phyloP scores from a whole-genome alignment of 1,140 invertebrate species.

The Drosophila asahinai region DNA sequence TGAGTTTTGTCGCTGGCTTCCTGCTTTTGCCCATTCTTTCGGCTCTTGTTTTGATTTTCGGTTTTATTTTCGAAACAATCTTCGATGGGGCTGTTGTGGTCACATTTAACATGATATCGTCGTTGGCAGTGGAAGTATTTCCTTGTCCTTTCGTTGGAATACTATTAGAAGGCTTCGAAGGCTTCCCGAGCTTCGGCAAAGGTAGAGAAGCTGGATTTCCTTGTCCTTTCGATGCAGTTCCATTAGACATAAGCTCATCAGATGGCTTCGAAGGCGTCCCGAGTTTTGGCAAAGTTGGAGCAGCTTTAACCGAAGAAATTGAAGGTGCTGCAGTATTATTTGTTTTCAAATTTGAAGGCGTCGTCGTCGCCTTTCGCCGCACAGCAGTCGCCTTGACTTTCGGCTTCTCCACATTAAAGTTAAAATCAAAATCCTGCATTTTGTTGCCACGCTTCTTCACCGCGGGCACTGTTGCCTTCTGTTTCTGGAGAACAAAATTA shows the following conservation, averaged over 20 bases:
- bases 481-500: background rate
- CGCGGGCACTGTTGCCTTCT: background rate
- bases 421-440: conserved; percentile 48
- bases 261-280: too few relatives aligned
- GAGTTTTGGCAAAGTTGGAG: background rate
- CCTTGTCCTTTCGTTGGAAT: background rate
- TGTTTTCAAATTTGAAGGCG: background rate
- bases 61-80: conserved; percentile 25
- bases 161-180: background rate
- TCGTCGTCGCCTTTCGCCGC: conserved; percentile 34
- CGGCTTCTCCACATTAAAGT: conserved; percentile 66
- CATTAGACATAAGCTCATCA: background rate
- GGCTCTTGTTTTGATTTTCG: conserved; percentile 24
- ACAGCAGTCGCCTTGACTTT: conserved; percentile 75
- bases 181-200: too few relatives aligned
- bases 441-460: conserved; percentile 43
- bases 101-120: conserved; percentile 69
- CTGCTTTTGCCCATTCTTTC: conserved; percentile 39
- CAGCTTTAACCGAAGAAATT: background rate
- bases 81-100: background rate
- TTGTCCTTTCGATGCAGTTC: background rate
- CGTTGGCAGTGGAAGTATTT: background rate
- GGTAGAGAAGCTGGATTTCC: background rate
- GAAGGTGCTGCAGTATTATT: background rate
- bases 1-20: conserved; percentile 33